Base-by-base conservation (phyloP, 2,888 invertebrate species). In the Tineola bisselliella region DNA sequence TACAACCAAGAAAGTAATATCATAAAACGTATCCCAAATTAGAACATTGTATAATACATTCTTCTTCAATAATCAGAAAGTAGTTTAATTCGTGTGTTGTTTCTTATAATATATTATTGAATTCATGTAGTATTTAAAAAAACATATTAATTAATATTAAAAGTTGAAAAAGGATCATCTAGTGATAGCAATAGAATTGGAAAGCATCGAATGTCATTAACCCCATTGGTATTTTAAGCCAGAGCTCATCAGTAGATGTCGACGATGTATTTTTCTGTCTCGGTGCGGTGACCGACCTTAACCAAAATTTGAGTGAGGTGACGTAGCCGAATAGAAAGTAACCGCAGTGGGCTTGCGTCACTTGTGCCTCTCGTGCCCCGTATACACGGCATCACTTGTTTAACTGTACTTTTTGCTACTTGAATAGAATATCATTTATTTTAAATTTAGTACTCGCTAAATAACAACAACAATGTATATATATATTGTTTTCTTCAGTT, bases 321-420 rank as follows among this genome's bases (percentile, higher is more conserved):
- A 82, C 84, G 86, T 84, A 73, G 77, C 62, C 65, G 73, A 78
- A 81, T 84, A 86, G 86, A 86, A 86, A 86, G 86, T 84, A 83
- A 80, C 73, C 69, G 67, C 74, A 33, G 58, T 33, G 8, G 56
- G 77, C 76, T 84, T 84, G 83, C 86, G 86, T 86, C 86, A 86
- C 84, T 73, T 15, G 18, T 13, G 58, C 33, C 33, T 11, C 84
- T 73, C 11, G 18, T 13, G 58, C 33, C 33, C 2, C 54, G 54
- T 48, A 17, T 15, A 48, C 17, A 38, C 38, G 38, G 10, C 10
- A n/a, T 10, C 31, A 31, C 31, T 31, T 10, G 10, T n/a, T 38
- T 10, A 38, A 38, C 38, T 38, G 10, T 38, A 38, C 25, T 38
- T 12, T 6, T 38, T 2, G 38, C 38, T n/a, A 38, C 38, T 38